Percentiles rank a stretch among this genome's conserved stretches.
These are phyloP conservation scores for Gambusia yucatana DNA, from an alignment of 2,797 vertebrate species.

Conservation along the genomic window DNA sequence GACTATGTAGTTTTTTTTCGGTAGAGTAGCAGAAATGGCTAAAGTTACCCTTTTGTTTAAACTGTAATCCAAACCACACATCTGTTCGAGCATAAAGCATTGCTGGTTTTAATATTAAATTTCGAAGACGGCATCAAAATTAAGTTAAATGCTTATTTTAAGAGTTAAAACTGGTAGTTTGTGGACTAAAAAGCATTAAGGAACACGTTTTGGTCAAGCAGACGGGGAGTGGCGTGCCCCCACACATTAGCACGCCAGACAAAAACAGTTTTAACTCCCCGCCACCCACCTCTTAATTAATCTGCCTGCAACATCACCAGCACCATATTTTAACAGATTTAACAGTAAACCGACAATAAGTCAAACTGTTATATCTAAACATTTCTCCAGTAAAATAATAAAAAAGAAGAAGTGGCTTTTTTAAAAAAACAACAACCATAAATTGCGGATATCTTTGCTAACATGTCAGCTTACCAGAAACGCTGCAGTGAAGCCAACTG, in stretches of 20 bases:
- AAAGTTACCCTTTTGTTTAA: conserved; percentile 16
- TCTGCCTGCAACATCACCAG: conserved; percentile 1
- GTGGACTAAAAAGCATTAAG: conserved; percentile 12
- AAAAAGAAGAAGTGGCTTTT: not conserved
- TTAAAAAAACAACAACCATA: too few relatives aligned
- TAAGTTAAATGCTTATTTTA: not conserved
- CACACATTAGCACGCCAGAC: conserved; percentile 49
- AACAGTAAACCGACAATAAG: not conserved
- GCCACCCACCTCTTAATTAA: not conserved
- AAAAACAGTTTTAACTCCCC: conserved; percentile 52
- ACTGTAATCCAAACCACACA: not conserved
- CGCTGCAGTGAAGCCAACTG: conserved; percentile 37
- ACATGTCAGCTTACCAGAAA: conserved; percentile 62
- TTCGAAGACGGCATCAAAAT: fast-evolving
- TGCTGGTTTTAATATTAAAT: not conserved
- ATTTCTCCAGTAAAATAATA: not conserved
- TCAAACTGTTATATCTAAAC: not conserved
- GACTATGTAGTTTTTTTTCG: not conserved
- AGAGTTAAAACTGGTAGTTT: not conserved
- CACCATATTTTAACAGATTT: conserved; percentile 33
- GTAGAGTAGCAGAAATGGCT: not conserved
- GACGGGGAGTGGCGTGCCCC: conserved; percentile 75
- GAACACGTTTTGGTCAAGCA: conserved; percentile 39
- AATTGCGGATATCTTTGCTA: not conserved
- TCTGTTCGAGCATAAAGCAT: not conserved